Conservation (phyloP, 64 coral and sea anemone species). For the Anthopleura sola region DNA sequence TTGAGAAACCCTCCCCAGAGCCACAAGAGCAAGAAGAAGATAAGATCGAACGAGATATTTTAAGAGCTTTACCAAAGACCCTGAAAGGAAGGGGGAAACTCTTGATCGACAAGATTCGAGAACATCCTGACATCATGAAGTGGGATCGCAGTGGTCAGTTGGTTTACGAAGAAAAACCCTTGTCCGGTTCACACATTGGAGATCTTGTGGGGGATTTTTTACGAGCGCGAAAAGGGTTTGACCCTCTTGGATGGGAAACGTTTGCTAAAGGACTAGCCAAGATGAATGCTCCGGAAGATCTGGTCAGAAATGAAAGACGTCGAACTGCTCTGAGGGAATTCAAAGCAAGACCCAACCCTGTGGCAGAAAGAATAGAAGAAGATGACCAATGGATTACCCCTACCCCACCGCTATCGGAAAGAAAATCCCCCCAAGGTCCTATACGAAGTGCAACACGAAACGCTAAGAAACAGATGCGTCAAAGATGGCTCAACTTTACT, state of each 20-base stretch:
- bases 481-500: not conserved
- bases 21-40: slow-evolving; percentile 20
- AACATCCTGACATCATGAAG: slow-evolving; percentile 43
- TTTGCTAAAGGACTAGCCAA: slow-evolving; percentile 43
- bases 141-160: slow-evolving; percentile 40
- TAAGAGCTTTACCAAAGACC: slow-evolving; percentile 16
- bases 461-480: not conserved
- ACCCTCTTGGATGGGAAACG: slow-evolving; percentile 53
- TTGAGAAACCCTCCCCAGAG: slow-evolving; percentile 18
- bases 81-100: slow-evolving; percentile 22
- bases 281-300: slow-evolving; percentile 52
- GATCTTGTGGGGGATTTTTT: slow-evolving; percentile 53
- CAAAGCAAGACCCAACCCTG: slow-evolving; percentile 18
- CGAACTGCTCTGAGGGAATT: slow-evolving; percentile 43
- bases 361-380: not conserved
- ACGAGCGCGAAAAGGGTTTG: slow-evolving; percentile 57
- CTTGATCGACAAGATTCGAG: slow-evolving; percentile 30
- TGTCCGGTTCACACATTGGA: slow-evolving; percentile 41
- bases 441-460: not conserved
- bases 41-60: slow-evolving; percentile 32
- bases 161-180: slow-evolving; percentile 26
- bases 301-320: slow-evolving; percentile 52
- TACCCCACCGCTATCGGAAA: not conserved
- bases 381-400: not conserved
- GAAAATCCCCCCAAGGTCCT: not conserved